phyloP scores from a whole-genome alignment of 2,797 vertebrate genomes.

The Ataeniobius toweri region DNA sequence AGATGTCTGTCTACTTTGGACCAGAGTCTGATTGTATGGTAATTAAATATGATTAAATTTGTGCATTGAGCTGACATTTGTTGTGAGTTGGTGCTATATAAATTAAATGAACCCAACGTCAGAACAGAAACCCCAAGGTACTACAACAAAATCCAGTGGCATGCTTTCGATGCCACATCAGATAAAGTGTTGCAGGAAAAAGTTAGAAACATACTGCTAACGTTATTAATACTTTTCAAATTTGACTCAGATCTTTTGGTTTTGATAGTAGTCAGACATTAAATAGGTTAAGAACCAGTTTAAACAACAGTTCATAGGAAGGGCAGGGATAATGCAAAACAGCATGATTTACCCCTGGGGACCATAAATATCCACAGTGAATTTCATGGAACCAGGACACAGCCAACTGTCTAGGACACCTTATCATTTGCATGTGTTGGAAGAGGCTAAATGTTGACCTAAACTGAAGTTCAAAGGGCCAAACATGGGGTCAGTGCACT shows the following conservation, averaged over 20 bases:
- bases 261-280: neutral
- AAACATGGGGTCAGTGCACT: neutral
- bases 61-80: neutral
- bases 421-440: constrained; percentile 11
- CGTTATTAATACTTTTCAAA: neutral
- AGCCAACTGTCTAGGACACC: constrained; percentile 12
- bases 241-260: neutral
- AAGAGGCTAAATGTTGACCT: constrained; percentile 25
- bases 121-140: constrained; percentile 15
- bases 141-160: constrained; percentile 5
- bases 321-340: constrained; percentile 20
- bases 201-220: neutral
- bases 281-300: constrained; percentile 10
- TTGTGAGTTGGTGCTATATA: neutral
- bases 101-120: constrained; percentile 6
- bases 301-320: constrained; percentile 19
- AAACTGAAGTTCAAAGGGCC: constrained; percentile 6
- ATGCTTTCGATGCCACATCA: constrained; percentile 8
- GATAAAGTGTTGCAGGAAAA: neutral
- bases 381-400: constrained; percentile 33
- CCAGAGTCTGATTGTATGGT: neutral
- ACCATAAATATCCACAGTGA: constrained; percentile 22
- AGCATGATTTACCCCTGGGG: constrained; percentile 17
- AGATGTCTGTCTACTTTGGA: constrained; percentile 3
- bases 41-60: neutral